These are phyloP conservation scores for Fragum whitleyi DNA, from an alignment of 2,888 invertebrate species.

Conservation along the genomic window DNA sequence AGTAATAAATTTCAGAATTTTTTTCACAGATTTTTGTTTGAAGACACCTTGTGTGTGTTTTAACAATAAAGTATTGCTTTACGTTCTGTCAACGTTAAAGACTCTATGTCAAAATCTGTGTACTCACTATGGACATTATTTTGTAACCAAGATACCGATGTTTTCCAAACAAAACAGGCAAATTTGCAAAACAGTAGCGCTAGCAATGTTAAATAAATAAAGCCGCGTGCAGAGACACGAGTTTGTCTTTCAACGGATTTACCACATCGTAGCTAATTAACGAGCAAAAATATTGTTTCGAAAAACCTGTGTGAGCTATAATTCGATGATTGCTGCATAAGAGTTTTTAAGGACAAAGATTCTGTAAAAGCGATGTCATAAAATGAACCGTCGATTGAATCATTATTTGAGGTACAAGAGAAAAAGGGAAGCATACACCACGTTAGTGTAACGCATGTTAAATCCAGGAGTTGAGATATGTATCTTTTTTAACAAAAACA, in stretches of 20 bases:
- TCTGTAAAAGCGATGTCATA: too few species aligned
- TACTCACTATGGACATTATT: slow-evolving; percentile 44
- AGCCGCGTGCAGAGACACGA: slow-evolving; percentile 35
- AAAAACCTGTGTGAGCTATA: slow-evolving; percentile 10
- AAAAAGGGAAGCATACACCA: too few species aligned
- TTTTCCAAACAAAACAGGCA: slow-evolving; percentile 61
- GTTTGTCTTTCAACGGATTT: slow-evolving; percentile 30
- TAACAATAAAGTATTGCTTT: slow-evolving; percentile 11
- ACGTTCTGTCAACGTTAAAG: slow-evolving; percentile 12
- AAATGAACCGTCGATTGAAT: too few species aligned
- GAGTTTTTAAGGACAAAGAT: too few species aligned
- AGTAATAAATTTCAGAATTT: too few species aligned
- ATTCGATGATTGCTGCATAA: slow-evolving; percentile 1
- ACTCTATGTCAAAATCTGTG: slow-evolving; percentile 6
- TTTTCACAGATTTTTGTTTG: too few species aligned
- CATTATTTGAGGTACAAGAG: too few species aligned
- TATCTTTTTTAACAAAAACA: too few species aligned
- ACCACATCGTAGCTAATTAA: slow-evolving; percentile 4
- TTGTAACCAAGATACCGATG: slow-evolving; percentile 57
- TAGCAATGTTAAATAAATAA: slow-evolving; percentile 54
- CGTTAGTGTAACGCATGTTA: too few species aligned
- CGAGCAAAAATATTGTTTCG: not conserved
- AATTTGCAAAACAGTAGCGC: slow-evolving; percentile 59
- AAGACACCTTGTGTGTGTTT: not conserved
- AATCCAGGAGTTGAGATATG: too few species aligned